These are phyloP conservation scores for Trematomus loennbergii DNA, from an alignment of 2,113 vertebrate genomes.

Conservation along the genomic window DNA sequence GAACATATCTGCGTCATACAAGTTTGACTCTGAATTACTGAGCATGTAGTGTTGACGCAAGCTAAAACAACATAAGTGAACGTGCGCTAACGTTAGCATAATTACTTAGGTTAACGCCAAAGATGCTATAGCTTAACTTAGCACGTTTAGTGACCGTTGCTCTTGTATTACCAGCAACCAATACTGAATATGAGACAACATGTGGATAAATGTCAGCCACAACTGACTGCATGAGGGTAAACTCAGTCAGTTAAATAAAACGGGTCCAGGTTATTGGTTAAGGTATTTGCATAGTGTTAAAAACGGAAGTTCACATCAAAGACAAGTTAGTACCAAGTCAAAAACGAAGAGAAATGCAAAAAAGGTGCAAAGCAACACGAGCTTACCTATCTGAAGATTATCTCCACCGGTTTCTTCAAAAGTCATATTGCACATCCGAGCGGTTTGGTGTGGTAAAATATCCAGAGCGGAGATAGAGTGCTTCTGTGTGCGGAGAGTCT, in stretches of 20 bases:
- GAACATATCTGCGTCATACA: not conserved
- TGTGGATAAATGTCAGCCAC: not conserved
- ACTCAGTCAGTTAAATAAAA: not conserved
- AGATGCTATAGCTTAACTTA: not conserved
- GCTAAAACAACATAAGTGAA: not conserved
- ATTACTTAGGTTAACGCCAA: not conserved
- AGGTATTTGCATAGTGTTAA: not conserved
- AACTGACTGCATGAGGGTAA: not conserved
- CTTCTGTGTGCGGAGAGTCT: not conserved
- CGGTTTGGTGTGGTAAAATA: constrained; percentile 26
- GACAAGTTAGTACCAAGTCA: not conserved
- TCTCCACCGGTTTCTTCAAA: constrained; percentile 84
- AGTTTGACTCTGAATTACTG: not conserved
- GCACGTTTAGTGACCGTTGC: not conserved
- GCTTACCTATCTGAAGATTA: constrained; percentile 80
- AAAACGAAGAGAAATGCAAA: not conserved
- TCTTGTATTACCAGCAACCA: not conserved
- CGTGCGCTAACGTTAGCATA: not conserved
- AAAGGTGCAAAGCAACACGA: not conserved
- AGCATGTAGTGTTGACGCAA: not conserved
- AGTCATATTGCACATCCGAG: constrained; percentile 86
- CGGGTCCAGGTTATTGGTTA: too few species aligned
- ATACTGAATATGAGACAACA: not conserved
- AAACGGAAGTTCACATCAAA: not conserved
- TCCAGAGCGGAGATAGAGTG: constrained; percentile 31